Evolutionary conservation across 2,888 invertebrate species (phyloP), one percentile per base, ranked within the genome.

Genomic region (Malthinus flaveolus): DNA sequence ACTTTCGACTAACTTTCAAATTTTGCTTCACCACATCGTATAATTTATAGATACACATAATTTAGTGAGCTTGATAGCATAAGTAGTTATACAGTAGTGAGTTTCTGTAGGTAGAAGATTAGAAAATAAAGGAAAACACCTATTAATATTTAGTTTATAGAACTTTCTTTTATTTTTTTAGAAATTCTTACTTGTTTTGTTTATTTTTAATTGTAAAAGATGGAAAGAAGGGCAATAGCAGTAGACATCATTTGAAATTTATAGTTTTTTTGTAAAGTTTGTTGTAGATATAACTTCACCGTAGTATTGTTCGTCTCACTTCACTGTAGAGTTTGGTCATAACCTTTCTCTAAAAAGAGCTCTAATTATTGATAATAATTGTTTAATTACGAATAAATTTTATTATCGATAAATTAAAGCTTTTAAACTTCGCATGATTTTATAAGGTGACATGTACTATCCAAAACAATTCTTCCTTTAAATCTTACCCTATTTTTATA

Each of bases 391-490:
- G 5, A 23, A 33, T 10, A 42, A 5, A 47, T 10, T 36, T 52
- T 60, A 32, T 53, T 56, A 52, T 60, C 53, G 39, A 45, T 34
- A 15, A 49, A 53, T 49, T 56, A 36, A 23, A 47, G 53, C 56
- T 59, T 50, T 47, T 34, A n/a, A 48, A 46, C 51, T 62, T 42
- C 58, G 64, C 66, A 68, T 70, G 71, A 54, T 70, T 71, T 66
- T 64, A 75, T 81, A 82, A 84, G 86, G 86, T 86, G 86, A 86
- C 85, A 72, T 73, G 85, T 86, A 87, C 86, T 87, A 86, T 85
- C 84, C 84, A 85, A 86, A 85, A 85, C 85, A 84, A 80, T 72
- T 69, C 66, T 70, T 71, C 67, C 71, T 61, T 66, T 62, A 68
- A 65, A 61, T 60, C 56, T 62, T 61, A 39, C 47, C 55, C 52